Conservation (phyloP, 2,797 vertebrate genomes). For the Cossypha heuglini region DNA sequence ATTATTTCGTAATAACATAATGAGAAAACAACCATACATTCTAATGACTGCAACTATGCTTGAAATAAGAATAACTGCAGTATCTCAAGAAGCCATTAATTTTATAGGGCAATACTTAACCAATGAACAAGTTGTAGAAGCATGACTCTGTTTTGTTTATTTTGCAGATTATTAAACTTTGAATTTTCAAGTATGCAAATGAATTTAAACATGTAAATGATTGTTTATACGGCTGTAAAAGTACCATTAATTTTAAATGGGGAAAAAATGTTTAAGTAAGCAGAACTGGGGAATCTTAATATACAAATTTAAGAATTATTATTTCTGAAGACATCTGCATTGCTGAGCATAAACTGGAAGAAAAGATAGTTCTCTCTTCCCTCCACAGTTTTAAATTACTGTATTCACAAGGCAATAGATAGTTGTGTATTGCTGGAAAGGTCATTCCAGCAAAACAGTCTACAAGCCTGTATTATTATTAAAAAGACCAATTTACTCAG, state of each 20-base stretch:
- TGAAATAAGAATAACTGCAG: not conserved
- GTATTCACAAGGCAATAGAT: not conserved
- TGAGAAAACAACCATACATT: not conserved
- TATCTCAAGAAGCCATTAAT: not conserved
- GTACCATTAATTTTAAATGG: not conserved
- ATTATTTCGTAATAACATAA: not conserved
- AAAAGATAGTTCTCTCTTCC: not conserved
- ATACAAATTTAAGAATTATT: not conserved
- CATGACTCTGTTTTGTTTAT: not conserved
- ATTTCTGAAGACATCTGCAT: not conserved
- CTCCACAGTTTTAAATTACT: not conserved
- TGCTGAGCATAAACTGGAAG: not conserved
- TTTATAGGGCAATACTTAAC: not conserved
- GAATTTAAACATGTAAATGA: not conserved
- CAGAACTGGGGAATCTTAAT: not conserved
- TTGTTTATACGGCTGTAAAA: not conserved
- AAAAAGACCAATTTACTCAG: not conserved
- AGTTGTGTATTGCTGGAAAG: not conserved
- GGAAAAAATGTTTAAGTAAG: not conserved
- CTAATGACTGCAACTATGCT: not conserved
- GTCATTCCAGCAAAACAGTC: not conserved
- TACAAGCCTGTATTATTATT: not conserved
- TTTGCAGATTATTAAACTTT: not conserved
- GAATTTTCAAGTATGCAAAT: not conserved
- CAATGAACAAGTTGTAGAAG: not conserved